Conservation (phyloP, 2,113 vertebrate genomes). For the Coptodon rendalli region DNA sequence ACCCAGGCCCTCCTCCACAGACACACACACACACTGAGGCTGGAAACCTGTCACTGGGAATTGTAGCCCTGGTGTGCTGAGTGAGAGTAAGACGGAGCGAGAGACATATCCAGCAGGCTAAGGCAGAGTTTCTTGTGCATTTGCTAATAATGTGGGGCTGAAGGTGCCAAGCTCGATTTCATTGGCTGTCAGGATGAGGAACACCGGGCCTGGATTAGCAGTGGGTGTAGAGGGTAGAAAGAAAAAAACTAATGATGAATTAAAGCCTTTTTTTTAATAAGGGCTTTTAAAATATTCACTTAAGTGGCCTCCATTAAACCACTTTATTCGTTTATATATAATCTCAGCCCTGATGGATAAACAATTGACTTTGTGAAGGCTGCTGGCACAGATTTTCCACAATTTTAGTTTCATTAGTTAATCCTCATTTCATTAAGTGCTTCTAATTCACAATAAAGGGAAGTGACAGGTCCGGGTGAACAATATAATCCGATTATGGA, state of each 20-base stretch:
- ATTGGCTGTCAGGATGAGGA: constrained; percentile 53
- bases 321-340: constrained; percentile 47
- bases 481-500: constrained; percentile 9
- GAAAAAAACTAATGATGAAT: constrained; percentile 31
- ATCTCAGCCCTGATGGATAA: constrained; percentile 45
- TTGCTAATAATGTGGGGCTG: constrained; percentile 57
- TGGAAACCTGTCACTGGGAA: constrained; percentile 35
- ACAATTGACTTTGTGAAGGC: constrained; percentile 34
- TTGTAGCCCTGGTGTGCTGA: constrained; percentile 17
- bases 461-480: constrained; percentile 11
- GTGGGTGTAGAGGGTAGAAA: constrained; percentile 8
- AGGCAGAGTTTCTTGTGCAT: constrained; percentile 40
- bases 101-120: constrained; percentile 37
- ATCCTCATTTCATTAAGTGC: constrained; percentile 53
- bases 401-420: constrained; percentile 40
- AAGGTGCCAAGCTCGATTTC: constrained; percentile 64
- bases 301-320: constrained; percentile 55
- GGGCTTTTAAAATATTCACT: constrained; percentile 54
- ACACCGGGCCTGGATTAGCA: constrained; percentile 39
- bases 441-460: constrained; percentile 19
- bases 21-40: neutral
- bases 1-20: neutral
- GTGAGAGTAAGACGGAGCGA: constrained; percentile 36
- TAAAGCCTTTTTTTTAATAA: constrained; percentile 48
- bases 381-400: neutral